These are phyloP conservation scores for Canis aureus DNA, from an alignment of 2,113 vertebrate genomes.

Conservation along the genomic window DNA sequence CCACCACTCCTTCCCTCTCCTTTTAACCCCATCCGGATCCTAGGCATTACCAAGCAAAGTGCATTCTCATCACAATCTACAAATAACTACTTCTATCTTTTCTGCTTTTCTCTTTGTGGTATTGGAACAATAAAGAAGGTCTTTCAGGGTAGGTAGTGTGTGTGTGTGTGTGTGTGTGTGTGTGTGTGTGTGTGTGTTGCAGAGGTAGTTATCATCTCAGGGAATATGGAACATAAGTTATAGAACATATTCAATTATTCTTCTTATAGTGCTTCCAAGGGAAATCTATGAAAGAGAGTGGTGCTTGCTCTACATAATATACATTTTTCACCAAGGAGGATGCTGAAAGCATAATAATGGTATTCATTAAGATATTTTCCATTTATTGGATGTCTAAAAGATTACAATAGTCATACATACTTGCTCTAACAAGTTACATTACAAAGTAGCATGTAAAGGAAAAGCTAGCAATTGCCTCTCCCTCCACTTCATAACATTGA, in stretches of 20 bases:
- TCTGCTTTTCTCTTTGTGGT: conserved; percentile 35
- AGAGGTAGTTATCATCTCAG: background rate
- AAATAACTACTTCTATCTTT: conserved; percentile 26
- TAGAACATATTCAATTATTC: conserved; percentile 5
- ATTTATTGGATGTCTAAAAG: background rate
- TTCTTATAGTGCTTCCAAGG: background rate
- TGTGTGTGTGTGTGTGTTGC: background rate
- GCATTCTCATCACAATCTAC: background rate
- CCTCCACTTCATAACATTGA: background rate
- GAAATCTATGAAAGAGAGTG: background rate
- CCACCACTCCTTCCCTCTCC: conserved; percentile 61
- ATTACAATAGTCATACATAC: background rate
- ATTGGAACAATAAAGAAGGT: background rate
- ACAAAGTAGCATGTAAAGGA: background rate
- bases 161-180: background rate
- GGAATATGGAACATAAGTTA: conserved; percentile 34
- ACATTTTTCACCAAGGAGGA: background rate
- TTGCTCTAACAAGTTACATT: background rate
- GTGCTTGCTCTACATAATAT: background rate
- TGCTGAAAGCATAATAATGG: background rate
- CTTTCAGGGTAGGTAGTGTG: conserved; percentile 26
- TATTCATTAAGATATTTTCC: background rate
- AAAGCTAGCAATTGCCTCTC: background rate
- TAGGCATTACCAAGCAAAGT: background rate
- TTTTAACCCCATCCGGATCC: background rate